Conservation (phyloP, 2,113 vertebrate genomes). For the Scopus umbretta region DNA sequence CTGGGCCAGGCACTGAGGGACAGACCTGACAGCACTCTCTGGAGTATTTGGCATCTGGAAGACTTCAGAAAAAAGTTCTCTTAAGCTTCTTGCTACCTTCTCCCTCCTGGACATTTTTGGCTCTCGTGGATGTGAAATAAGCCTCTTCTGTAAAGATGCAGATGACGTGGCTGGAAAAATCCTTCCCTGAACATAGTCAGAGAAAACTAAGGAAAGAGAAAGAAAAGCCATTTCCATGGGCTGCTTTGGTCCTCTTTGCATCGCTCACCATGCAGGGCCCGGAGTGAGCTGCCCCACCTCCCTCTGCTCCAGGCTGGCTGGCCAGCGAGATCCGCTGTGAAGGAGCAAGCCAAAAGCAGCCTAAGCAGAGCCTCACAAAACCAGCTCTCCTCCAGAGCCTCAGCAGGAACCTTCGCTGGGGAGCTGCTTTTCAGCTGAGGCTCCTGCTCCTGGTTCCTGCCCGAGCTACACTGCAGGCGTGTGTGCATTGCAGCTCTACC, state of each 20-base stretch:
- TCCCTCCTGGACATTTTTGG: not conserved
- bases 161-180: not conserved
- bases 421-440: not conserved
- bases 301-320: not conserved
- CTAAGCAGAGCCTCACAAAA: not conserved
- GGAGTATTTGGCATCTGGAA: not conserved
- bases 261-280: not conserved
- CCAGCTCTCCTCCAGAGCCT: not conserved
- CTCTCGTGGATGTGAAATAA: slow-evolving; percentile 2
- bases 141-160: not conserved
- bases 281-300: not conserved
- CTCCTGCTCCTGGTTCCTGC: not conserved
- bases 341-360: not conserved
- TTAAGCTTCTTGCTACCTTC: not conserved
- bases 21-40: not conserved
- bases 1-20: not conserved
- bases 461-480: fast-evolving
- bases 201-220: not conserved
- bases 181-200: not conserved
- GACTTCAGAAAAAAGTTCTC: not conserved
- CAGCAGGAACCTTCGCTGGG: not conserved
- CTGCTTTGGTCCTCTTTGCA: not conserved
- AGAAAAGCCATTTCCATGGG: not conserved
- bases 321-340: fast-evolving
- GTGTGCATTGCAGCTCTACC: not conserved